phyloP scores from a whole-genome alignment of 2,888 invertebrate genomes.

The Xestia xanthographa region DNA sequence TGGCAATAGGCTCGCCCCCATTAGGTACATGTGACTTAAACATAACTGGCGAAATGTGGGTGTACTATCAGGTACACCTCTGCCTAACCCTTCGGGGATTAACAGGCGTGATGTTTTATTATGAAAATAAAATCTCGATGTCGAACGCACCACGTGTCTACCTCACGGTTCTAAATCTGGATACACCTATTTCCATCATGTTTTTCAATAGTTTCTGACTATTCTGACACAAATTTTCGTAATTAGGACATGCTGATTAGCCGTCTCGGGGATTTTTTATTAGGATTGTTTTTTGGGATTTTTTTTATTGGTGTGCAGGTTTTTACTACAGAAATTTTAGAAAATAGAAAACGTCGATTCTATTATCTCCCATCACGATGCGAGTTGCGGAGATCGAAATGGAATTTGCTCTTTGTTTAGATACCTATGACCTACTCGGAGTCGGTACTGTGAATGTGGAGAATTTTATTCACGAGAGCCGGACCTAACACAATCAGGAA shows the following conservation, averaged over 20 bases:
- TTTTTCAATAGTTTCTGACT: slow-evolving; percentile 31
- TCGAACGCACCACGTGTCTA: slow-evolving; percentile 51
- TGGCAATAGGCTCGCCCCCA: too few relatives aligned
- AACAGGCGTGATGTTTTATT: not conserved
- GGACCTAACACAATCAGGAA: not conserved
- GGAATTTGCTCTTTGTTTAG: not conserved
- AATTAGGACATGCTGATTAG: slow-evolving; percentile 21
- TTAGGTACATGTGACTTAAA: too few relatives aligned
- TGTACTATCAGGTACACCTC: not conserved
- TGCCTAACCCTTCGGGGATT: not conserved
- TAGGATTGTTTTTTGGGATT: too few relatives aligned
- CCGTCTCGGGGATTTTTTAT: not conserved
- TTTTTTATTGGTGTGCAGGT: too few relatives aligned
- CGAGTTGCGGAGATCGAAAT: not conserved
- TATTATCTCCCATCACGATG: not conserved
- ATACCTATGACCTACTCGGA: not conserved
- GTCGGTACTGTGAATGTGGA: not conserved
- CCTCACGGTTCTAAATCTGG: slow-evolving; percentile 50
- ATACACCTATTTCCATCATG: slow-evolving; percentile 43
- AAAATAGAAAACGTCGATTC: not conserved
- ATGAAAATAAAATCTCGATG: slow-evolving; percentile 49
- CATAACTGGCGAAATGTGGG: not conserved
- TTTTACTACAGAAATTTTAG: not conserved
- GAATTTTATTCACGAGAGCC: not conserved
- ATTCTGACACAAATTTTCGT: slow-evolving; percentile 10